Conservation (phyloP, 2,888 invertebrate species). For the Euclidia mi region DNA sequence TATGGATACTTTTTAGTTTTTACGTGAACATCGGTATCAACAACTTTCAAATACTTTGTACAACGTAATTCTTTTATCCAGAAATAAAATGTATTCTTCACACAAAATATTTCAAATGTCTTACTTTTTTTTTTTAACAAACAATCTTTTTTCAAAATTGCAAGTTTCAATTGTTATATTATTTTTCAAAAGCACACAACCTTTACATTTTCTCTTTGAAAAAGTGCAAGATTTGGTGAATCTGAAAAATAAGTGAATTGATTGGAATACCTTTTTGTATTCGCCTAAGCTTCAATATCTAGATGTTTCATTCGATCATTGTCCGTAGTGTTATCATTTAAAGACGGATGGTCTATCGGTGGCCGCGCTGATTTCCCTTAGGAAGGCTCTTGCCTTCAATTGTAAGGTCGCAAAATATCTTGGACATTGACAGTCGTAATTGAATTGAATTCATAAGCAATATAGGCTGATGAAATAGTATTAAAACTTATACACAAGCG, state of each 20-base stretch:
- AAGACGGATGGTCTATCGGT: slow-evolving; percentile 55
- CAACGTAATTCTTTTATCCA: slow-evolving; percentile 20
- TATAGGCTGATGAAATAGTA: not conserved
- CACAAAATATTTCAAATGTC: slow-evolving; percentile 49
- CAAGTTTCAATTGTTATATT: slow-evolving; percentile 30
- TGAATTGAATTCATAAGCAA: slow-evolving; percentile 16
- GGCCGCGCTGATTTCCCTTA: slow-evolving; percentile 60
- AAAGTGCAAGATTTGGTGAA: slow-evolving; percentile 16
- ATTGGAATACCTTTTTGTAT: slow-evolving; percentile 24
- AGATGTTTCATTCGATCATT: slow-evolving; percentile 61
- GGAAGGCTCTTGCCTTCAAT: slow-evolving; percentile 23
- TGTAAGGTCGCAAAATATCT: slow-evolving; percentile 34
- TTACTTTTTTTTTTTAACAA: slow-evolving; percentile 52
- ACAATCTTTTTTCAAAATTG: slow-evolving; percentile 52
- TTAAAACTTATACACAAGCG: no score
- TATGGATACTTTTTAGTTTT: slow-evolving; percentile 16
- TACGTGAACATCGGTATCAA: slow-evolving; percentile 35
- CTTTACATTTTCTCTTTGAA: no score
- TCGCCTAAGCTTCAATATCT: slow-evolving; percentile 38
- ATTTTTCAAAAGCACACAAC: no score
- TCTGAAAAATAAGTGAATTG: slow-evolving; percentile 22
- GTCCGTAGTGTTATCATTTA: slow-evolving; percentile 62
- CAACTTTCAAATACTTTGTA: slow-evolving; percentile 20
- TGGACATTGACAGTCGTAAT: slow-evolving; percentile 8
- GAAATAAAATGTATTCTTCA: slow-evolving; percentile 31